Evolutionary conservation across 1,140 invertebrate species (phyloP).

Genomic region (Drosophila quadrilineata): DNA sequence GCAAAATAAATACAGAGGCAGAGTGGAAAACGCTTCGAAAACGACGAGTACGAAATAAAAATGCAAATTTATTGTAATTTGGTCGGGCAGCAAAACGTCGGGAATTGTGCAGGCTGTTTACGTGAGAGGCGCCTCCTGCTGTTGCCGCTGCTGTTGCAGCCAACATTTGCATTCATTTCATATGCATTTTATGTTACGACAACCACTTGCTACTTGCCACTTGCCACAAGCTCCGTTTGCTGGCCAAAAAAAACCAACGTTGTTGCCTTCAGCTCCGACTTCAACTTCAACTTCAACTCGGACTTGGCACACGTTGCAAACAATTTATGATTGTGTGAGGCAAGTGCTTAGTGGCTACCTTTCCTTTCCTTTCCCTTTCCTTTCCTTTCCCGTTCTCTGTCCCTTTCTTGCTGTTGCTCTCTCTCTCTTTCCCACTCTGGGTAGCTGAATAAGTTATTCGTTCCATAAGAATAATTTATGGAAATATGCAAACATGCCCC

Average conservation of each 20-base stretch:
- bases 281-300: background rate
- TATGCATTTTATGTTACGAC: slow-evolving; percentile 25
- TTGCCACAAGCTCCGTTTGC: background rate
- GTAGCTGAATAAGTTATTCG: background rate
- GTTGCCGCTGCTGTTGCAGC: slow-evolving; percentile 1
- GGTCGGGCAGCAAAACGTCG: background rate
- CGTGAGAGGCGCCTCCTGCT: background rate
- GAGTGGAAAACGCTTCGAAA: background rate
- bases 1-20: background rate
- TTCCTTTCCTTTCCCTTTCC: background rate
- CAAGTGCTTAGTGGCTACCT: background rate
- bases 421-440: background rate
- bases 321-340: slow-evolving; percentile 16
- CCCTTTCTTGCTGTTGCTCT: background rate
- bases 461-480: slow-evolving; percentile 34
- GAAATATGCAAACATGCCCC: slow-evolving; percentile 31
- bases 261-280: background rate
- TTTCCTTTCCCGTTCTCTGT: background rate
- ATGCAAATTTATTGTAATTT: slow-evolving; percentile 51
- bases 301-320: no score
- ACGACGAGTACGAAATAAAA: slow-evolving; percentile 29
- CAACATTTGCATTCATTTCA: slow-evolving; percentile 37
- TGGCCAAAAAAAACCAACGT: slow-evolving; percentile 14
- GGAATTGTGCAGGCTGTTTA: background rate
- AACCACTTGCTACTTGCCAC: slow-evolving; percentile 9